Evolutionary conservation across 2,888 invertebrate genomes (phyloP), one percentile per base, ranked within the genome.

Genomic region (Hydriomena furcata): DNA sequence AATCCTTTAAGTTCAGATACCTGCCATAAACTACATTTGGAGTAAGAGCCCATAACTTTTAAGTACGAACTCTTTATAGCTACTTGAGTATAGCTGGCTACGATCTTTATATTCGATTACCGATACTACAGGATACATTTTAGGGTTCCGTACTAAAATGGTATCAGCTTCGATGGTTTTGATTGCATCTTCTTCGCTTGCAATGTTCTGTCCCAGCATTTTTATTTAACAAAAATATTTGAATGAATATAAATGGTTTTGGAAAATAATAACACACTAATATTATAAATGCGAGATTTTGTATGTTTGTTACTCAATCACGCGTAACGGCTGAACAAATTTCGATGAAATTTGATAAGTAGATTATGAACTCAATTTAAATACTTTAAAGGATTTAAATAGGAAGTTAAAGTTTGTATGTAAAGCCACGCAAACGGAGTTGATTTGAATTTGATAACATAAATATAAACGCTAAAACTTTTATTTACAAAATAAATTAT

Each of bases 51-150:
- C 56, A 60, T 66, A 63, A 63, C 59, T 49, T 55, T 59, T 58
- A 55, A 58, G 52, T 57, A 61, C 55, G 40, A 43, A 57, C 45
- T 59, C 61, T 68, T 69, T 66, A 68, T 65, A 49, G 45, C 37
- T 43, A 46, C 61, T 63, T 52, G 46, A 61, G 52, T 35, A 46
- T 52, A 40, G 51, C 47, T 55, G 30, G 43, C 44, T 55, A 43
- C 46, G 48, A 60, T 59, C 35, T 56, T n/a, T 60, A 64, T 59
- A 57, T 49, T 52, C 48, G 43, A 55, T 58, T 59, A 52, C 13
- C 45, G 43, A 50, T 54, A 53, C 25, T 44, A 30, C 44, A 42
- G 47, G 42, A 43, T 28, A 38, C 31, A 38, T 44, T 53, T 31
- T 28, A 44, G 28, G 45, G 35, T 41, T 45, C 25, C 23, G 32